Base-by-base conservation (phyloP, 2,113 vertebrate species). In the Turdus rufiventris region DNA sequence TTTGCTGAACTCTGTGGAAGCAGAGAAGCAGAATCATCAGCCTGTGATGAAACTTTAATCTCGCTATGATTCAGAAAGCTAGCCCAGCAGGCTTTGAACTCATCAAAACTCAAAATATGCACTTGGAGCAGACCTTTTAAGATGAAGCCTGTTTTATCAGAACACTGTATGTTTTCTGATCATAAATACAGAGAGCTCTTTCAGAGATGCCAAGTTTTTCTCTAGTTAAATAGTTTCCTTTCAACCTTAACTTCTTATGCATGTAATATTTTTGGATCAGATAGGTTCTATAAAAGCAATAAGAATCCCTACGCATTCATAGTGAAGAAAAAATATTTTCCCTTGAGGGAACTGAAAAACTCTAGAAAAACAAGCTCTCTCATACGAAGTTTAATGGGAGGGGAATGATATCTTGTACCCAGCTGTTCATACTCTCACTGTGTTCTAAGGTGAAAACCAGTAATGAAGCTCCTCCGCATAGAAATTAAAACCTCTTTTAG, bases 41-140 rank as follows among this genome's bases (percentile, higher is more conserved):
- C 48, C 72, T 84, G 19, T 86, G 60, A 92, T 80, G 61, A 90
- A 95, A 94, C 13, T 67, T 73, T 89, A 61, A 84, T 88, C 79
- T 86, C 56, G 43, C 61, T 92, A 1, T 75, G 89, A 65, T 75
- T 91, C 19, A 24, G 76, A 87, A 88, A 87, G 38, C 38, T 58
- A 80, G 18, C 36, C 31, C 68, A 77, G 83, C 72, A 86, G 72
- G 60, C 83, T 91, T 91, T 95, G 76, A 90, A 60, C 45, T 42
- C 31, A 26, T 84, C 61, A 84, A 67, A 91, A 89, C 56, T 81
- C 72, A 84, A 70, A 74, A 36, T 34, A 29, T 4, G 23, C 61
- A 60, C 60, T 86, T 76, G 36, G 58, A 91, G 25, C 21, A 73
- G 66, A 34, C 36, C 50, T 91, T 85, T 79, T 62, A 71, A 91